phyloP scores from a whole-genome alignment of 2,113 vertebrate genomes.

The Noturus placidus region DNA sequence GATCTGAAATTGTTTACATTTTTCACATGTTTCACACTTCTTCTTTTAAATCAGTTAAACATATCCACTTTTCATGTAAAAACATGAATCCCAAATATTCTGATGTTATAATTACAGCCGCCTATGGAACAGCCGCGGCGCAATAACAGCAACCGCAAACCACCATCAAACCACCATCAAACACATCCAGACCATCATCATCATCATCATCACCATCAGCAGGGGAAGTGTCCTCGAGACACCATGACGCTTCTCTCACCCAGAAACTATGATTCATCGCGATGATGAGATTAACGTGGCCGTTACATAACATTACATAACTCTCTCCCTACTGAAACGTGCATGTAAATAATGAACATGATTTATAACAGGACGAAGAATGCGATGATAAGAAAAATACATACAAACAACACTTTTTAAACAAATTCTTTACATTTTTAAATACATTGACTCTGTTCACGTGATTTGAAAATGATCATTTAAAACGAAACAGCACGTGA shows the following conservation, averaged over 20 bases:
- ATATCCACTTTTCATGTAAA: neutral
- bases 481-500: no score
- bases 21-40: neutral
- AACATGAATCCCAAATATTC: neutral
- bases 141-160: neutral
- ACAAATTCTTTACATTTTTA: no score
- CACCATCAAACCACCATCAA: neutral
- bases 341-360: neutral
- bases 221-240: neutral
- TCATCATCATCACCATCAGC: neutral
- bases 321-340: neutral
- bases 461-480: no score
- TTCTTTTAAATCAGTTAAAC: neutral
- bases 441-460: no score
- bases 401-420: no score
- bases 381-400: no score
- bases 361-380: neutral
- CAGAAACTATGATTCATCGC: slow-evolving; percentile 7
- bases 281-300: neutral
- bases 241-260: neutral
- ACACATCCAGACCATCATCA: neutral
- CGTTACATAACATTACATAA: neutral
- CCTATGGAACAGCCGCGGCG: neutral
- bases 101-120: neutral
- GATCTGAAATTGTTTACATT: neutral